Conservation (phyloP, 2,797 vertebrate species). For the Hapalemur alaotrensis region DNA sequence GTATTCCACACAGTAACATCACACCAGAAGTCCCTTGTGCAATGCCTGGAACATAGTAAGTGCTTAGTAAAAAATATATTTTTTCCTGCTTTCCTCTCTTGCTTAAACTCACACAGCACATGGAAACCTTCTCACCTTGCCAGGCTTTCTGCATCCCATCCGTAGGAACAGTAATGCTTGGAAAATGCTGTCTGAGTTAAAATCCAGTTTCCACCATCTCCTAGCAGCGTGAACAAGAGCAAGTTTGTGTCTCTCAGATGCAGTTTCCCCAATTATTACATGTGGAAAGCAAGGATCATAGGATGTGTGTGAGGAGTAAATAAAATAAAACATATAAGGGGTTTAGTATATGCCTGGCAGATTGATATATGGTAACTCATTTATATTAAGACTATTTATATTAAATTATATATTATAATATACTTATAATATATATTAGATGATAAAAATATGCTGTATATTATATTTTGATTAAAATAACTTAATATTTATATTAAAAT, state of each 20-base stretch:
- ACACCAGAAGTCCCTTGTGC: not conserved
- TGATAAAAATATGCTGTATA: not conserved
- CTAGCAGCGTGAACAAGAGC: not conserved
- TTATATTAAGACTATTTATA: not conserved
- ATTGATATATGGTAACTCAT: not conserved
- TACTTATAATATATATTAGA: not conserved
- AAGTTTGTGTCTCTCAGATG: not conserved
- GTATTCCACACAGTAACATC: not conserved
- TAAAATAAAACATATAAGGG: not conserved
- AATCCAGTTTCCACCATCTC: not conserved
- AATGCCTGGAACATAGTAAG: not conserved
- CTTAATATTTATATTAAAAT: not conserved
- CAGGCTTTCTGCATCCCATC: not conserved
- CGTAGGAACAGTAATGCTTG: not conserved
- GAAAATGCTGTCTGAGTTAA: not conserved
- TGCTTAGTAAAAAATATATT: not conserved
- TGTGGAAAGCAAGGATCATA: not conserved
- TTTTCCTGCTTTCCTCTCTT: not conserved
- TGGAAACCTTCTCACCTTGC: accelerated
- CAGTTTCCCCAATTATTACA: not conserved
- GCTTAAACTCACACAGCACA: accelerated
- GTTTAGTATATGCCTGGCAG: not conserved
- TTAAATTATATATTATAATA: not conserved
- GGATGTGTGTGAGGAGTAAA: too few relatives aligned
- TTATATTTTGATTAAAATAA: not conserved